These are phyloP conservation scores for Corythornis vintsioides DNA, from an alignment of 2,113 vertebrate species.

Conservation along the genomic window DNA sequence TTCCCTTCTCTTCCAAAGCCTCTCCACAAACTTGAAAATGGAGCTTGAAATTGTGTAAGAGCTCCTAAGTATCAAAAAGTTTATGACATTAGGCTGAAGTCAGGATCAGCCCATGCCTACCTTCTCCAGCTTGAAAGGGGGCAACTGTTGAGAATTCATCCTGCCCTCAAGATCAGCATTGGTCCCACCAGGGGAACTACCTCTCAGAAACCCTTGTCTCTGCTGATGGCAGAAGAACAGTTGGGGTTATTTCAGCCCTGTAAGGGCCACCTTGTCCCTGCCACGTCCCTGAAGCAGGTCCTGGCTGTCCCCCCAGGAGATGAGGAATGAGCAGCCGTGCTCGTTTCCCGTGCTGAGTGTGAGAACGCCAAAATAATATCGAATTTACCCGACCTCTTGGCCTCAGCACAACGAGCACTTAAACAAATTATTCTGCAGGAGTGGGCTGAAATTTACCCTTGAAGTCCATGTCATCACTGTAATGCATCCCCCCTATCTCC, in stretches of 20 bases:
- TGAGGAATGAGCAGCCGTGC: not conserved
- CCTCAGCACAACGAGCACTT: not conserved
- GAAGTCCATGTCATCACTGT: not conserved
- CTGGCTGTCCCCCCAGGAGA: not conserved
- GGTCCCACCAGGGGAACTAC: not conserved
- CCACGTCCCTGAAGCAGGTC: not conserved
- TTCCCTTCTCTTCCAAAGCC: not conserved
- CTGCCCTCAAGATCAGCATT: not conserved
- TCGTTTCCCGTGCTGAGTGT: not conserved
- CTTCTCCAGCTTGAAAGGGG: not conserved
- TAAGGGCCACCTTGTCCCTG: not conserved
- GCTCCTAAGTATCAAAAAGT: not conserved
- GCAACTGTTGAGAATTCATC: not conserved
- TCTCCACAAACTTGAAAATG: not conserved
- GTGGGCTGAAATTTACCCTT: not conserved
- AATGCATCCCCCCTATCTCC: not conserved
- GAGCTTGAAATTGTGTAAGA: not conserved
- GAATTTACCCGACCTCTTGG: constrained; percentile 2
- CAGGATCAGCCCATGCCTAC: not conserved
- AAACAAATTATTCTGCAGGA: constrained; percentile 14
- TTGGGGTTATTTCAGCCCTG: not conserved
- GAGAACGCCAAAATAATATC: not conserved
- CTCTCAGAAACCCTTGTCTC: not conserved
- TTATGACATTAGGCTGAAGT: not conserved
- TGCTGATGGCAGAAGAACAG: not conserved